Conservation (phyloP, 2,797 vertebrate species). For the Sebastes taczanowskii region DNA sequence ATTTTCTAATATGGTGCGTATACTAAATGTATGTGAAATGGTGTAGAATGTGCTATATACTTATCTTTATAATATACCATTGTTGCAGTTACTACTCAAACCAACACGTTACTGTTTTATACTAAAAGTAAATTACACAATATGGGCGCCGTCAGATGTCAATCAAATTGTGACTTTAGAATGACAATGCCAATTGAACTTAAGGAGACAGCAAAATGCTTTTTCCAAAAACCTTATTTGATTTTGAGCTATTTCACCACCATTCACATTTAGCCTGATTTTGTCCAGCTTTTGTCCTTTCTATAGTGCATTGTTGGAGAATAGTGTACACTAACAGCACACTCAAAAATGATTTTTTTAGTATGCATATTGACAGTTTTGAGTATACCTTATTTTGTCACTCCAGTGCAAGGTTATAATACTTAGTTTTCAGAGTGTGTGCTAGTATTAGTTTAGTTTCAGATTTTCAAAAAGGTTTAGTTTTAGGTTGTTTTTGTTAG, state of each 20-base stretch:
- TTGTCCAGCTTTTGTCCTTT: too few relatives aligned
- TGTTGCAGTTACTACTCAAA: not conserved
- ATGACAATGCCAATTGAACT: not conserved
- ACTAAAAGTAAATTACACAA: not conserved
- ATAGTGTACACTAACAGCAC: not conserved
- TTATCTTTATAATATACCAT: not conserved
- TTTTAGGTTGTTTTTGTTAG: too few relatives aligned
- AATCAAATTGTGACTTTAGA: not conserved
- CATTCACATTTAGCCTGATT: too few relatives aligned
- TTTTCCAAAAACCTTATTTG: not conserved
- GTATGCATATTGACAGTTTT: too few relatives aligned
- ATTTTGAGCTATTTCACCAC: too few relatives aligned
- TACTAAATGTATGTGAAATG: not conserved
- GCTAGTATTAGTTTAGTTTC: too few relatives aligned
- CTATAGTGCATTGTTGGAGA: not conserved
- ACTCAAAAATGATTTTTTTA: too few relatives aligned
- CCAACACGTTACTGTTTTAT: not conserved
- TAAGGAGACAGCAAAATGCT: not conserved
- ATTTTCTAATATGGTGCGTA: too few relatives aligned
- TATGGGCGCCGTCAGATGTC: not conserved
- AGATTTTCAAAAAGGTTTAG: too few relatives aligned
- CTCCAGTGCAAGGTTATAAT: too few relatives aligned
- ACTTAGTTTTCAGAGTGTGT: too few relatives aligned
- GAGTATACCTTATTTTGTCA: too few relatives aligned
- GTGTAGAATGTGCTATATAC: not conserved